Evolutionary conservation across 1,140 invertebrate species (phyloP), one percentile per base, ranked within the genome.

Genomic region (Patella vulgata): DNA sequence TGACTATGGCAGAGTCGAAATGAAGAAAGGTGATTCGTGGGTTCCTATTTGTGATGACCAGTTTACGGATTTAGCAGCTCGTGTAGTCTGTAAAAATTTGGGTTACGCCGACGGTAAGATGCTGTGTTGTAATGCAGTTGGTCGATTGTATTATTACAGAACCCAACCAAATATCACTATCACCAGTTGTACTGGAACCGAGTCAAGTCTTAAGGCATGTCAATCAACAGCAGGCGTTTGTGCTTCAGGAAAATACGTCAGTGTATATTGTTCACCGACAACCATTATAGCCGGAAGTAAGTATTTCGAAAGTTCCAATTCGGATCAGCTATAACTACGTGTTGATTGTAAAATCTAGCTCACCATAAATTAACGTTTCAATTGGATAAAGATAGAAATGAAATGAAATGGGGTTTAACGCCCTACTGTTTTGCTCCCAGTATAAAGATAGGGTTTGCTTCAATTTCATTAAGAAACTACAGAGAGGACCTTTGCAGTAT

Each of bases 1-100:
- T 6, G 62, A 50, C 19, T 70, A 70, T 53, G 74, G 74, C 9
- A 62, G 70, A 27, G 63, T 77, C 19, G 72, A 77, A 46, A 56
- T 77, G 58, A 62, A 67, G 46, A 25, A 47, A 19, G 73, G 69
- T 36, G 58, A 66, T 11, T 65, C 47, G 5, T 77, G 73, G 63
- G 47, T 36, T 19, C 59, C 65, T 17, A 66, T 77, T 8, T 77
- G 74, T 58, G 72, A 74, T 53, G 19, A 63, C 11, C 54, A 59
- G n/a, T 77, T 77, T 33, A 59, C 64, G 19, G 58, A 70, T 40
- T n/a, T 51, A 14, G 61, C 70, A 6, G 74, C 74, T 5, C 62
- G 55, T 12, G 65, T 73, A 9, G 70, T 64, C 11, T 77, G 74
- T 31, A 55, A 58, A 36, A 44, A 46, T 27, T 50, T 74, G 6